Conservation (phyloP, 1,140 invertebrate genomes). For the Lordiphosa mommai region DNA sequence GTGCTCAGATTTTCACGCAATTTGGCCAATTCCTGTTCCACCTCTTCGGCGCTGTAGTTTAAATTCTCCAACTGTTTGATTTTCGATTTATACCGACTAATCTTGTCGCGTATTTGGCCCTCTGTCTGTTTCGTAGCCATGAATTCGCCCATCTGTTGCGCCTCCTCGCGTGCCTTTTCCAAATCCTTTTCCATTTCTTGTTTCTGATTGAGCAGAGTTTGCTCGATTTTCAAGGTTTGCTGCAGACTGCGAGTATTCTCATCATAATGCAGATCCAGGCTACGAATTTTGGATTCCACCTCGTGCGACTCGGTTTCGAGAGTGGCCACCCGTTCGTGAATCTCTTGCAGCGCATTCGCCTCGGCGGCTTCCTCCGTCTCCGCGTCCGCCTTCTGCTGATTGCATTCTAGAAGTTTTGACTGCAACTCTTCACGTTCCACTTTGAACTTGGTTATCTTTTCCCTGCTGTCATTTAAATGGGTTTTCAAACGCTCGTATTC, state of each 20-base stretch:
- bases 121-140: conserved; percentile 34
- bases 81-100: conserved; percentile 48
- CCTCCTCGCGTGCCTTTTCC: conserved; percentile 14
- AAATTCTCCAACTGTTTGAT: conserved; percentile 48
- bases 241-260: conserved; percentile 34
- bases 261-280: conserved; percentile 42
- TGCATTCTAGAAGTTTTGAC: conserved; percentile 20
- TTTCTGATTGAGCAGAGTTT: conserved; percentile 16
- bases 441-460: conserved; percentile 40
- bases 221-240: conserved; percentile 32
- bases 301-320: conserved; percentile 26
- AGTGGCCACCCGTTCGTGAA: conserved; percentile 16
- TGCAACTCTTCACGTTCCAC: conserved; percentile 22
- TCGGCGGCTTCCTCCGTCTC: conserved; percentile 12
- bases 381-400: conserved; percentile 7
- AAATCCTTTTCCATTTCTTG: conserved; percentile 17
- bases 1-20: conserved; percentile 6
- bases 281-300: conserved; percentile 28
- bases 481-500: conserved; percentile 43
- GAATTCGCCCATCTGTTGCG: conserved; percentile 49
- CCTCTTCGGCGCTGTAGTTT: conserved; percentile 29
- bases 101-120: conserved; percentile 40
- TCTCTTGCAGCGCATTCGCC: conserved; percentile 7
- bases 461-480: conserved; percentile 18
- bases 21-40: conserved; percentile 22